Conservation (phyloP, 2,797 vertebrate species). For the Kryptolebias ocellatus region DNA sequence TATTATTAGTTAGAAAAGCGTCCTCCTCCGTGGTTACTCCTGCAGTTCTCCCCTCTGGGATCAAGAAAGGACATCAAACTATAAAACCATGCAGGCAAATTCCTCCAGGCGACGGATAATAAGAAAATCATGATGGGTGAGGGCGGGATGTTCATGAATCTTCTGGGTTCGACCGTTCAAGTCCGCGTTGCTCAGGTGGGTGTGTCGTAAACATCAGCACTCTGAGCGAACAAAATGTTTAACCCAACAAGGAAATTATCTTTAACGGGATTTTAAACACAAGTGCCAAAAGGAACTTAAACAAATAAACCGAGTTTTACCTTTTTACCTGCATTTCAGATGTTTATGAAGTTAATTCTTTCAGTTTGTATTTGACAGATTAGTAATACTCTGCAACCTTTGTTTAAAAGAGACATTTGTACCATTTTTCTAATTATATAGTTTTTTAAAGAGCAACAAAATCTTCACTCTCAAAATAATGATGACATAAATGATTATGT, state of each 20-base stretch:
- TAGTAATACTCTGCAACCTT: too few relatives aligned
- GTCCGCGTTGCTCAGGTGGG: not conserved
- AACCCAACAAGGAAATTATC: not conserved
- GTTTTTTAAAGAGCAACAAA: too few relatives aligned
- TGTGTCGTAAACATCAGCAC: not conserved
- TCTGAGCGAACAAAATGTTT: not conserved
- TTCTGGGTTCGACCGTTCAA: not conserved
- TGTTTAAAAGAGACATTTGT: too few relatives aligned
- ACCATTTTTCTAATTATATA: too few relatives aligned
- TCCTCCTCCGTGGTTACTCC: constrained; percentile 13
- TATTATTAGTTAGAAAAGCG: constrained; percentile 26
- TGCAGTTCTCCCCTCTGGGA: constrained; percentile 30
- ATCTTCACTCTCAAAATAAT: too few relatives aligned
- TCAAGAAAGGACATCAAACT: constrained; percentile 35
- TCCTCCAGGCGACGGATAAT: constrained; percentile 27
- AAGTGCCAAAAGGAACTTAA: too few relatives aligned
- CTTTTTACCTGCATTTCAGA: not conserved
- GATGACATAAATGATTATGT: too few relatives aligned
- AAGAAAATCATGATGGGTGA: too few relatives aligned
- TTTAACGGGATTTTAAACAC: not conserved
- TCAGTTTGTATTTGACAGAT: too few relatives aligned
- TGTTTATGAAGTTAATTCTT: too few relatives aligned
- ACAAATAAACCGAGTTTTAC: too few relatives aligned
- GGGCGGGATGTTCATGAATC: too few relatives aligned
- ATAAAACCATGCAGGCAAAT: constrained; percentile 16